These are phyloP conservation scores for Poeciliopsis retropinna DNA, from an alignment of 2,113 vertebrate genomes.

Conservation along the genomic window DNA sequence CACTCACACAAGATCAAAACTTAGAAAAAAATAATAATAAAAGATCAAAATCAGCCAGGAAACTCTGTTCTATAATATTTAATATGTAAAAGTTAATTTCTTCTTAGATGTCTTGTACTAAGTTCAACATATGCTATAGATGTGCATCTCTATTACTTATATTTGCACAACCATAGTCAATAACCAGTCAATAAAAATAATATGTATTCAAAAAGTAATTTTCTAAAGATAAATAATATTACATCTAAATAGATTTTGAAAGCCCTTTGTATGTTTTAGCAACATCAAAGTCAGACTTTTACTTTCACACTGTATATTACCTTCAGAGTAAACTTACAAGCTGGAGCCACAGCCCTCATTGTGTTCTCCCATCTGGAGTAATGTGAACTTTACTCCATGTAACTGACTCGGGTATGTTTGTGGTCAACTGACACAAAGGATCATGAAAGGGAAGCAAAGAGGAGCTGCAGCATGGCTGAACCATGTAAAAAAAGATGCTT, in stretches of 20 bases:
- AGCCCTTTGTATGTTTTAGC: not conserved
- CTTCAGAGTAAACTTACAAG: not conserved
- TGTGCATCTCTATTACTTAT: too few species aligned
- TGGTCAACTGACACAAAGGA: conserved; percentile 30
- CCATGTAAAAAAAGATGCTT: conserved; percentile 4
- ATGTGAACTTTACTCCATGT: conserved; percentile 21
- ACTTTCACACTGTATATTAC: conserved; percentile 3
- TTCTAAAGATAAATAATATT: not conserved
- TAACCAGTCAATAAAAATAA: too few species aligned
- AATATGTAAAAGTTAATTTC: too few species aligned
- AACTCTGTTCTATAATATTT: too few species aligned
- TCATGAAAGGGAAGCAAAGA: conserved; percentile 20
- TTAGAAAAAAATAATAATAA: too few species aligned
- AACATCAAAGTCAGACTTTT: not conserved
- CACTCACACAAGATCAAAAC: too few species aligned
- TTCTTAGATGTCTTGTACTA: too few species aligned
- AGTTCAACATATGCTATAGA: too few species aligned
- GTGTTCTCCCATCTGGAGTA: conserved; percentile 7
- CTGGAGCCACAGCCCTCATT: not conserved
- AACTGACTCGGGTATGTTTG: conserved; percentile 38
- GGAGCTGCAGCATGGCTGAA: conserved; percentile 19
- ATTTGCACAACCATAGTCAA: too few species aligned
- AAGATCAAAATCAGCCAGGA: too few species aligned
- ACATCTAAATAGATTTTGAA: not conserved
- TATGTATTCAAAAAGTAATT: not conserved